These are phyloP conservation scores for Meloidogyne floridensis DNA, from an alignment of 1,140 invertebrate species.

Conservation along the genomic window DNA sequence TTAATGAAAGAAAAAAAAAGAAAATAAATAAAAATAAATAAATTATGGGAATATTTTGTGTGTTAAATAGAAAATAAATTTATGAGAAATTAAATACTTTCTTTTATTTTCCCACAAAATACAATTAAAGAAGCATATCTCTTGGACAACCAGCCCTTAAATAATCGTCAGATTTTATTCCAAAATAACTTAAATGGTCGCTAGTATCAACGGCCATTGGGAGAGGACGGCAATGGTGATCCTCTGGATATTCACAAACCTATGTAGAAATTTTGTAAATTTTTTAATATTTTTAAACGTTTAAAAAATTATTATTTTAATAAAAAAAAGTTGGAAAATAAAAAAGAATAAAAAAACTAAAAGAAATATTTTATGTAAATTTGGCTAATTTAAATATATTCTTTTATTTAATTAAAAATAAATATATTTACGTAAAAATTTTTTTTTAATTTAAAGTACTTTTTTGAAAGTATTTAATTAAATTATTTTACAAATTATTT, in stretches of 20 bases:
- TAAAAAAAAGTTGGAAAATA: neutral
- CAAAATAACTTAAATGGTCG: conserved; percentile 59
- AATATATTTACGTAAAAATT: neutral
- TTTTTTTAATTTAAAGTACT: no score
- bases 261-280: conserved; percentile 13
- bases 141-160: conserved; percentile 55
- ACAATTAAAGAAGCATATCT: conserved; percentile 45
- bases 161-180: conserved; percentile 58
- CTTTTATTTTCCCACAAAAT: neutral
- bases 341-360: neutral
- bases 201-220: conserved; percentile 61
- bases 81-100: conserved; percentile 5
- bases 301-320: no score
- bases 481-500: no score
- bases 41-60: neutral
- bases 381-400: conserved; percentile 14
- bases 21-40: neutral
- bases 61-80: neutral
- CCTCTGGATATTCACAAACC: conserved; percentile 61
- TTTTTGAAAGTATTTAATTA: no score
- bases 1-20: neutral
- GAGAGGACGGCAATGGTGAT: conserved; percentile 60
- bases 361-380: neutral
- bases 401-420: neutral
- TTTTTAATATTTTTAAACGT: no score